Base-by-base conservation (phyloP, 1,140 invertebrate species). In the Phortica variegata region DNA sequence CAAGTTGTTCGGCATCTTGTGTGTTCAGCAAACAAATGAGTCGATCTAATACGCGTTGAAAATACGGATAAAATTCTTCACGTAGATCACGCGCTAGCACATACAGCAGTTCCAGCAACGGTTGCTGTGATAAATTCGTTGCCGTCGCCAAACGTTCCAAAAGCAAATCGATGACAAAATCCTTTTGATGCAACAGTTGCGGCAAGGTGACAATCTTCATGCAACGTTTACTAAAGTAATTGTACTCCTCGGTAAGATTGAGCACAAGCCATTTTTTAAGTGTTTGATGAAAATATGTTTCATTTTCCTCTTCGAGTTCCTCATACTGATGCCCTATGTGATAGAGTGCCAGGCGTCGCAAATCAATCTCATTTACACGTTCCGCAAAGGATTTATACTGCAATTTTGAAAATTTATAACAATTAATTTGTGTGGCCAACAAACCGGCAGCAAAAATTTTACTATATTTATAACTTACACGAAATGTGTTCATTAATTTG, bases 351-450 rank as follows among this genome's bases (percentile, higher is more conserved):
- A 91, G 81, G 76, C 85, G 86, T 46, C 92, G 87, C 29, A 95
- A 81, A 70, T 94, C 88, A 29, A 95, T 89, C 53, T 86, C 82
- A 56, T 85, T 82, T 18, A 96, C 84, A 48, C 91, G 80, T 61
- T 94, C 90, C 13, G 85, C 84, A 77, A 95, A 95, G 10, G 88
- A 84, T 76, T 89, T 84, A 77, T 93, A 95, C 91, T 94, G 44
- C n/a, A 47, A 60, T 48, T 45, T 31, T 19, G 26, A 18, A 21
- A 38, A 29, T 29, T 23, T 7, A 9, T 17, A 6, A 32, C 7
- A 15, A 38, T 31, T 23, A 8, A 32, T 31, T 18, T 7, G 17
- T 16, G 21, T 16, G 37, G 18, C 16, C 2, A 3, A 29, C 8
- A n/a, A 13, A 15, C 16, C 16, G 19, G 12, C 31, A 10, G 5